Conservation (phyloP, 1,140 invertebrate species). For the Heliconius himera region DNA sequence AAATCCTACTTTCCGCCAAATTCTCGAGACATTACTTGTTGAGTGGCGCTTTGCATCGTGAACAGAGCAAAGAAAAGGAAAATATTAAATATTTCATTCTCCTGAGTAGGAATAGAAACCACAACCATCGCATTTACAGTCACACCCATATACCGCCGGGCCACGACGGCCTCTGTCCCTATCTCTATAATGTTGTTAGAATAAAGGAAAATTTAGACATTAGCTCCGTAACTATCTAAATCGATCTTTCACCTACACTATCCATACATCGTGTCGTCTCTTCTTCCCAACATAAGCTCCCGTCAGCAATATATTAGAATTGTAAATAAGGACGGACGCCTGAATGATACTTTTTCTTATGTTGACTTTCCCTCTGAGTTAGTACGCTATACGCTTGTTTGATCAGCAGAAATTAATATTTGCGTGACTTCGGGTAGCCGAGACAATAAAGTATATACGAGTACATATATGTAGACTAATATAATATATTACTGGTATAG, state of each 20-base stretch:
- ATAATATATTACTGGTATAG: neutral
- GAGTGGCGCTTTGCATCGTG: neutral
- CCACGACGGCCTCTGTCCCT: too few species aligned
- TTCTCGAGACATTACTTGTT: too few species aligned
- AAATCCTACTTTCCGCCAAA: too few species aligned
- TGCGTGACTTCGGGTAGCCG: neutral
- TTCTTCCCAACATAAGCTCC: neutral
- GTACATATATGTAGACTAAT: neutral
- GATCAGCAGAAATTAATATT: constrained; percentile 21
- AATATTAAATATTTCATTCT: too few species aligned
- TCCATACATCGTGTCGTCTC: neutral
- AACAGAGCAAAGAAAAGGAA: too few species aligned
- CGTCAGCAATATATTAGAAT: constrained; percentile 21
- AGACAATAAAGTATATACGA: neutral
- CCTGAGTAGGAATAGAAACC: too few species aligned
- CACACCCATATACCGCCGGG: too few species aligned
- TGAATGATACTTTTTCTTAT: neutral
- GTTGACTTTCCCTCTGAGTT: constrained; percentile 7
- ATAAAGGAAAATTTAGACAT: neutral
- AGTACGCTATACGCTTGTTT: neutral
- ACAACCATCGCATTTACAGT: too few species aligned
- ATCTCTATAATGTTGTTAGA: neutral
- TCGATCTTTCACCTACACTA: neutral
- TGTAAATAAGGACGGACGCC: constrained; percentile 10
- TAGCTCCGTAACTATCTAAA: neutral